Evolutionary conservation across 1,140 invertebrate genomes (phyloP), one percentile per base, ranked within the genome.

Genomic region (Diprion similis): DNA sequence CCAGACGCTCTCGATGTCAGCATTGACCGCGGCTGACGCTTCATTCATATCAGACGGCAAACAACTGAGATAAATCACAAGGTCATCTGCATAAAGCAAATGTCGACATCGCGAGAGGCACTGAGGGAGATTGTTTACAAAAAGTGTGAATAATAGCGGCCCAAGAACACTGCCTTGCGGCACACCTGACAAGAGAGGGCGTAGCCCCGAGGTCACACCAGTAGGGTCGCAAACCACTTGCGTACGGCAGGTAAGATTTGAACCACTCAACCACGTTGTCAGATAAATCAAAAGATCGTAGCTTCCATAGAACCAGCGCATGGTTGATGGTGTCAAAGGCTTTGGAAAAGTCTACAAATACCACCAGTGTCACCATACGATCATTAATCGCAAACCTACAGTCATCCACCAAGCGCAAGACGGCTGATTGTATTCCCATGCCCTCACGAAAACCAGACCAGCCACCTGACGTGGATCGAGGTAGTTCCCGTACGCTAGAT

Each of bases 321-420:
- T 73, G 70, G 47, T 73, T 24, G 9, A 75, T 59, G n/a, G n/a
- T 75, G 66, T 75, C 74, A 51, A 75, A 75, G 8, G 74, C 74
- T 68, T 75, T 75, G 10, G 24, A 37, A 46, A 75, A 37, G 66
- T 75, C 74, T 9, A 73, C 13, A 48, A 73, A 75, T 18, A 75
- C 46, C 15, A 46, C 73, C 13, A 17, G 45, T 47, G 47, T 48
- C 65, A 71, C 48, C 51, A 19, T 18, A n/a, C 48, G 48, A 48
- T 51, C 17, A 48, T 75, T 65, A 19, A 75, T 66, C 13, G 18
- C 71, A 1, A 7, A 17, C 15, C 45, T 11, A 15, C 72, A 19
- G 66, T 67, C 51, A 51, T 68, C 64, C 48, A 71, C 71, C 10
- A 51, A 51, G 10, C 48, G 10, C 48, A 51, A 15, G 48, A 51